Evolutionary conservation across 64 coral and sea anemone genomes (phyloP), one percentile per base, ranked within the genome.

Genomic region (Actinia tenebrosa): DNA sequence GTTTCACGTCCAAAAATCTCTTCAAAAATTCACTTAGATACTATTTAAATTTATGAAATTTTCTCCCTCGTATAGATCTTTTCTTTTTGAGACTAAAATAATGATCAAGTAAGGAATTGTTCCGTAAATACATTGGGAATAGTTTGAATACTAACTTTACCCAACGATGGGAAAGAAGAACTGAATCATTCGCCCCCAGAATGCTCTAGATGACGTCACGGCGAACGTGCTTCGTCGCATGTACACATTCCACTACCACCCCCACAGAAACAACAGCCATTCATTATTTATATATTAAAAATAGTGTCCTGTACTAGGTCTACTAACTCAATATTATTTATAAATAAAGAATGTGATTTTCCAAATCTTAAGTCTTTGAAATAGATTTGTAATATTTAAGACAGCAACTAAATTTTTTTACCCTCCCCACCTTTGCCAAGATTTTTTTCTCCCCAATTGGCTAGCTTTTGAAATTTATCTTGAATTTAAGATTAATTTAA

Each of bases 21-120:
- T 62, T 50, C 53, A 17, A 72, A 30, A 83, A 72, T 30, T 16
- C 25, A 26, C 69, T 75, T 75, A 30, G 13, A 56, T 93, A 89
- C 60, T 89, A 90, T 89, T 96, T 96, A 56, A 96, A 90, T 56
- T 93, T 89, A 77, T 37, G 87, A 93, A 64, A 93, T 63, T 89
- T 96, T 96, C 86, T 96, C 94, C 92, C 90, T 96, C 94, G 91
- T 96, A 96, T 96, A 91, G 90, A 90, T 88, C 94, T 92, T 93
- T 90, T 92, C 83, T 91, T 96, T 88, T 80, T 93, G 45, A 88
- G 77, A 93, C 83, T 88, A 60, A 88, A 93, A 93, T 92, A 93
- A 80, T 93, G 78, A 88, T 84, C 89, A 64, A 93, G 84, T 77
- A 80, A 87, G 60, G 89, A 84, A 81, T 87, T 78, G 84, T 84